Percentiles rank a stretch among this genome's conserved stretches.
Evolutionary conservation across 2,888 invertebrate species (phyloP).

Genomic region (Rhamphomyia laevipes): DNA sequence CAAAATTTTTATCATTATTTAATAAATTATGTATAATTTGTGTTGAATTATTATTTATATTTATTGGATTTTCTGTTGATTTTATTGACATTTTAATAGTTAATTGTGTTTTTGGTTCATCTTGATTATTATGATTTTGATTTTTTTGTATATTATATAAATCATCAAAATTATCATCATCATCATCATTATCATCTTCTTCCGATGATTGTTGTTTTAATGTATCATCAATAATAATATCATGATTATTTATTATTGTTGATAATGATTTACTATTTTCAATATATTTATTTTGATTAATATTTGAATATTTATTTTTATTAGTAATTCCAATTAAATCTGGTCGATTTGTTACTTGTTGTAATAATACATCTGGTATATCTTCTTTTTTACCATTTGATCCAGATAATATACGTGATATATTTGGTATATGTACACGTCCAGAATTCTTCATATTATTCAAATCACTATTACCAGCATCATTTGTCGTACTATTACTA

Average conservation of each 20-base stretch:
- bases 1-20: slow-evolving; percentile 40
- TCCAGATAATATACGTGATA: slow-evolving; percentile 73
- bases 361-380: slow-evolving; percentile 62
- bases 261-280: slow-evolving; percentile 1
- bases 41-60: slow-evolving; percentile 30
- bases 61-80: slow-evolving; percentile 26
- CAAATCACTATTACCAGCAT: slow-evolving; percentile 7
- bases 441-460: slow-evolving; percentile 33
- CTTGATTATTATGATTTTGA: slow-evolving; percentile 9
- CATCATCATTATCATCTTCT: slow-evolving; percentile 10
- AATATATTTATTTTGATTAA: slow-evolving; percentile 25
- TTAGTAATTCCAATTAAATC: slow-evolving; percentile 18
- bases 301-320: slow-evolving; percentile 22
- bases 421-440: slow-evolving; percentile 62
- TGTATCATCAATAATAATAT: neutral
- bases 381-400: slow-evolving; percentile 75
- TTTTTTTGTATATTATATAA: slow-evolving; percentile 4
- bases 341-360: slow-evolving; percentile 50
- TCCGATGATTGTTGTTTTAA: slow-evolving; percentile 1
- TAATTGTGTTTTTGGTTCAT: slow-evolving; percentile 22
- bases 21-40: slow-evolving; percentile 47
- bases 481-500: slow-evolving; percentile 34
- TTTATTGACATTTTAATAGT: slow-evolving; percentile 30
- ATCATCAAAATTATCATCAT: slow-evolving; percentile 10
- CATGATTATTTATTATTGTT: neutral